Conservation (phyloP, 2,888 invertebrate species). For the Nephrocerus scutellatus region DNA sequence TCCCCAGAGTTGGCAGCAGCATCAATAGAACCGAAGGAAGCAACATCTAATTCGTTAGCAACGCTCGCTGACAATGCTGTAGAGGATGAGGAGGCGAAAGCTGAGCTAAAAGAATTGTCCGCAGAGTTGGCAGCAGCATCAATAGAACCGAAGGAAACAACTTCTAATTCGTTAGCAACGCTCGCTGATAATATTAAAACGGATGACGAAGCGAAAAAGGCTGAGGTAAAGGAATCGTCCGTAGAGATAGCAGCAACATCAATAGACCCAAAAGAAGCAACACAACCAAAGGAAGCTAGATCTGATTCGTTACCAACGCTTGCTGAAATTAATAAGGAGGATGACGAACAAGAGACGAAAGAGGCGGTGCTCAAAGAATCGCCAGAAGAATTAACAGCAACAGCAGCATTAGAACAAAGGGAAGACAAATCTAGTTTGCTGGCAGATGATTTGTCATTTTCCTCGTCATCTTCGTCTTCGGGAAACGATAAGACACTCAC, state of each 20-base stretch:
- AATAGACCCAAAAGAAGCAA: slow-evolving; percentile 18
- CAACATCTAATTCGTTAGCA: too few species aligned
- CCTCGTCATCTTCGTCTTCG: too few species aligned
- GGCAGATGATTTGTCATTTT: too few species aligned
- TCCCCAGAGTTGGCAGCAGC: slow-evolving; percentile 13
- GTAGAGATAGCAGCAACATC: slow-evolving; percentile 18
- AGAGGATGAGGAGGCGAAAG: too few species aligned
- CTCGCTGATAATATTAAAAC: background rate
- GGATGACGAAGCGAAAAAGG: slow-evolving; percentile 3
- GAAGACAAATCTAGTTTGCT: too few species aligned
- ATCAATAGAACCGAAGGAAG: slow-evolving; percentile 12
- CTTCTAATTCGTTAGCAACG: slow-evolving; percentile 22
- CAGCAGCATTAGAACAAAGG: slow-evolving; percentile 25
- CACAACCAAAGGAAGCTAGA: slow-evolving; percentile 18
- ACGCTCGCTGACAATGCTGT: too few species aligned
- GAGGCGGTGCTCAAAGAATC: slow-evolving; percentile 16
- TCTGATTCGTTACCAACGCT: slow-evolving; percentile 16
- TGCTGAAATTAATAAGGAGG: slow-evolving; percentile 6
- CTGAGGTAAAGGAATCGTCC: slow-evolving; percentile 10
- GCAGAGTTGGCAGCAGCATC: background rate
- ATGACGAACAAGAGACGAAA: slow-evolving; percentile 13
- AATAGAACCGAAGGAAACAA: slow-evolving; percentile 9
- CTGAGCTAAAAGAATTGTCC: too few species aligned
- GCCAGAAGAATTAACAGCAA: slow-evolving; percentile 34
- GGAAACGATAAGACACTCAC: too few species aligned